A percentile compares a stretch with the other conserved stretches of the same genome.
phyloP scores from a whole-genome alignment of 2,797 vertebrate species.

The Anas bernieri region DNA sequence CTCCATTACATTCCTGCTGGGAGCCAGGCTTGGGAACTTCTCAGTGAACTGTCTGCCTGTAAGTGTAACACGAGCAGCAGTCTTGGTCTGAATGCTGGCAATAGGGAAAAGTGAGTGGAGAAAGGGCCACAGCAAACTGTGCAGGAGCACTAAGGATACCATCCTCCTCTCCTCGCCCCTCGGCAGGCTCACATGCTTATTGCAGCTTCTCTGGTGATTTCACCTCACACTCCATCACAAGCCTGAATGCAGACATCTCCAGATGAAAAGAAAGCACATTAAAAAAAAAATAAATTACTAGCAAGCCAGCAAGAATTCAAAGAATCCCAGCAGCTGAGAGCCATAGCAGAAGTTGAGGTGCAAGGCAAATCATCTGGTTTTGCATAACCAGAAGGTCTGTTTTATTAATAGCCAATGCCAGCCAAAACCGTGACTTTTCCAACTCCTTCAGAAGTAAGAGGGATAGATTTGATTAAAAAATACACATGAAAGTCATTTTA shows the following conservation, averaged over 20 bases:
- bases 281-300: slow-evolving; percentile 57
- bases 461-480: not conserved
- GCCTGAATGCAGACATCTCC: slow-evolving; percentile 54
- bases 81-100: not conserved
- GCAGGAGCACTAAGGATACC: not conserved
- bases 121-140: not conserved
- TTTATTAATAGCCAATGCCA: slow-evolving; percentile 60
- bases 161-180: not conserved
- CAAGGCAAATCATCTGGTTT: slow-evolving; percentile 49
- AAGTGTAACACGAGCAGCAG: not conserved
- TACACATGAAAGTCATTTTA: not conserved
- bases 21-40: not conserved
- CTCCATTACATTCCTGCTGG: not conserved
- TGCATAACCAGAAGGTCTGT: slow-evolving; percentile 62
- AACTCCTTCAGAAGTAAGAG: not conserved
- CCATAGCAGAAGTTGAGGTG: slow-evolving; percentile 52
- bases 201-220: not conserved
- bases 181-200: not conserved
- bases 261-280: slow-evolving; percentile 68
- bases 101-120: not conserved
- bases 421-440: not conserved
- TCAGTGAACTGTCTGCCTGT: not conserved
- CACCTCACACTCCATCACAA: not conserved
- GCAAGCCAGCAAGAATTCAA: slow-evolving; percentile 56
- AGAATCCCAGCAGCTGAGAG: slow-evolving; percentile 56